phyloP scores from a whole-genome alignment of 2,888 invertebrate genomes.

The Agriotes lineatus region DNA sequence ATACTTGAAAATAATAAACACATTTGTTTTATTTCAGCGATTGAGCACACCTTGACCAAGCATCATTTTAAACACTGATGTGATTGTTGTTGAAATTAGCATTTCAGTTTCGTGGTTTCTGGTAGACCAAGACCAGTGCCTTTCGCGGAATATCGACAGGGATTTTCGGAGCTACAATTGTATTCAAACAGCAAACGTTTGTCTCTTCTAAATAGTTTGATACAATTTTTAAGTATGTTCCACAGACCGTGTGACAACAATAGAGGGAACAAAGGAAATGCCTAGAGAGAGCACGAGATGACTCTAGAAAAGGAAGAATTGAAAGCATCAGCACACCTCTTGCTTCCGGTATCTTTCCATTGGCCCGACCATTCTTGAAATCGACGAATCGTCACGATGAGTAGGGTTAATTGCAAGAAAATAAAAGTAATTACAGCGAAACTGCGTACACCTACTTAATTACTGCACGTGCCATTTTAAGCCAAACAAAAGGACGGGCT shows the following conservation, averaged over 20 bases:
- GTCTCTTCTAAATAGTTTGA: too few relatives aligned
- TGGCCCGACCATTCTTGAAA: slow-evolving; percentile 19
- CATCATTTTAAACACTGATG: too few relatives aligned
- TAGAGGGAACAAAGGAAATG: neutral
- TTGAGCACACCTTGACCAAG: too few relatives aligned
- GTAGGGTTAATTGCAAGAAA: slow-evolving; percentile 24
- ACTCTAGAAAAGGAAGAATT: slow-evolving; percentile 7
- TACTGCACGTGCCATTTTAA: neutral
- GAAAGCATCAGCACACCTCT: slow-evolving; percentile 17
- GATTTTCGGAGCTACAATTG: too few relatives aligned
- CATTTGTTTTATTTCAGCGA: too few relatives aligned
- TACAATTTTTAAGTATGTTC: too few relatives aligned
- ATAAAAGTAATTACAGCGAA: slow-evolving; percentile 9
- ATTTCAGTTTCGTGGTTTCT: too few relatives aligned
- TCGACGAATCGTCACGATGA: slow-evolving; percentile 15
- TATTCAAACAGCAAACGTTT: too few relatives aligned
- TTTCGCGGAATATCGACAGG: too few relatives aligned
- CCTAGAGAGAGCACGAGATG: neutral
- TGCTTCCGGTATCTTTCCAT: slow-evolving; percentile 26
- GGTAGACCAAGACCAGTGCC: too few relatives aligned
- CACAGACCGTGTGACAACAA: neutral
- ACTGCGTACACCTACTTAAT: slow-evolving; percentile 22
- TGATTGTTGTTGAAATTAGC: too few relatives aligned
- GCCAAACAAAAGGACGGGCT: neutral
- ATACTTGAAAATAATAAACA: too few relatives aligned